Base-by-base conservation (phyloP, 2,797 vertebrate genomes). In the Threskiornis aethiopicus region DNA sequence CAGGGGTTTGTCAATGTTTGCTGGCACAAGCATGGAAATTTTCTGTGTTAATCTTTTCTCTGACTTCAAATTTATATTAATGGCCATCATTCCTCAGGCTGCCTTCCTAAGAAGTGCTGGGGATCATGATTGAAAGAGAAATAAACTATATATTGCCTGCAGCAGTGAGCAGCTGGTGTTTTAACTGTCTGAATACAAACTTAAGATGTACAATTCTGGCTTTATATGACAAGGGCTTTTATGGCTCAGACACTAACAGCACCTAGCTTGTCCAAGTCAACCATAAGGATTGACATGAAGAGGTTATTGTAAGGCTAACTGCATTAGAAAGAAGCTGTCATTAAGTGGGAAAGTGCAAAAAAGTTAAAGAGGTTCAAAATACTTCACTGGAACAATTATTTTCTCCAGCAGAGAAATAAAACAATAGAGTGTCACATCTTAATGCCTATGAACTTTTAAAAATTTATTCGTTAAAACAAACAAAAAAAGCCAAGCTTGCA, bases 51-150 rank as follows among this genome's bases (percentile, higher is more conserved):
- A 95, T 96, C 83, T 98, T 95, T 97, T 95, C 88, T 96, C 85
- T 89, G 77, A 92, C 89, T 97, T 96, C 73, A 94, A 80, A 95
- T 97, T 96, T 96, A 94, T 97, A 96, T 97, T 97, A 98, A 97
- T 96, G 86, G 47, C 54, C 66, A 70, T 93, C 35, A 57, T 96
- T 97, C 64, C 77, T 94, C 82, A 88, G 93, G 54, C 83, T 96
- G 62, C 82, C 88, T 95, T 87, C 82, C 41, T 67, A 59, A 93
- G 91, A 94, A 96, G 73, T 65, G 37, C 51, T 92, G 75, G 61
- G 44, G 31, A 95, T 85, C 18, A n/a, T 82, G 83, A 97, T 11
- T 77, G 71, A 96, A 96, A 91, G 42, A 94, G 80, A 97, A 96
- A 96, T 96, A 93, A 97, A 91, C 78, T 80, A 39, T 82, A 77